Evolutionary conservation across 2,888 invertebrate genomes (phyloP).

Genomic region (Tipula vernalis): DNA sequence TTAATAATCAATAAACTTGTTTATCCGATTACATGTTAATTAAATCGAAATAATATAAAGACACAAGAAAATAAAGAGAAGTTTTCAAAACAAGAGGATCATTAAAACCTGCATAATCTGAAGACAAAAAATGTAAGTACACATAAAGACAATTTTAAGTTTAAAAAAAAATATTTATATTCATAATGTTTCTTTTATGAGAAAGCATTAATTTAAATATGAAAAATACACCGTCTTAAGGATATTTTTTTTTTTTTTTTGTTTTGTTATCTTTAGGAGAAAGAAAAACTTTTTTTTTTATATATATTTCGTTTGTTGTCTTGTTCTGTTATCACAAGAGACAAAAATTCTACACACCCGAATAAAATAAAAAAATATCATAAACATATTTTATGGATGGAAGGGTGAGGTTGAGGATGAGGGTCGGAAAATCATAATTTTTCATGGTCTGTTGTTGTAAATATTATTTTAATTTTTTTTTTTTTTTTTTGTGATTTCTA

Average conservation of each 20-base stretch:
- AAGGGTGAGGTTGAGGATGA: not conserved
- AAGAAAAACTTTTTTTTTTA: not conserved
- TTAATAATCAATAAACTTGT: not conserved
- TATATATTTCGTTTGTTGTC: not conserved
- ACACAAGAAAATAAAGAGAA: not conserved
- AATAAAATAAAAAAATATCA: not conserved
- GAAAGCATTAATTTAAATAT: not conserved
- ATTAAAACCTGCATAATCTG: not conserved
- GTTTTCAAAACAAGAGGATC: not conserved
- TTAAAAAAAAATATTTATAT: not conserved
- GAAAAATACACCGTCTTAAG: not conserved
- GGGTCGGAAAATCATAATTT: not conserved
- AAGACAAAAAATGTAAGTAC: not conserved
- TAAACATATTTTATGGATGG: not conserved
- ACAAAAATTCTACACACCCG: not conserved
- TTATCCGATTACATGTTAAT: not conserved
- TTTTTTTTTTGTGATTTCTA: slow-evolving; percentile 13
- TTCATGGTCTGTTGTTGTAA: slow-evolving; percentile 5
- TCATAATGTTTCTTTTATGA: not conserved
- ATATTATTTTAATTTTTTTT: slow-evolving; percentile 8
- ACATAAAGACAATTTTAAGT: not conserved
- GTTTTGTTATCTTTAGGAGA: not conserved
- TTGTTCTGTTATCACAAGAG: not conserved
- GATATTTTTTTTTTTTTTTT: not conserved
- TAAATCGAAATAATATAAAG: not conserved